Evolutionary conservation across 1,140 invertebrate species (phyloP), one percentile per base, ranked within the genome.

Genomic region (Lordiphosa mommai): DNA sequence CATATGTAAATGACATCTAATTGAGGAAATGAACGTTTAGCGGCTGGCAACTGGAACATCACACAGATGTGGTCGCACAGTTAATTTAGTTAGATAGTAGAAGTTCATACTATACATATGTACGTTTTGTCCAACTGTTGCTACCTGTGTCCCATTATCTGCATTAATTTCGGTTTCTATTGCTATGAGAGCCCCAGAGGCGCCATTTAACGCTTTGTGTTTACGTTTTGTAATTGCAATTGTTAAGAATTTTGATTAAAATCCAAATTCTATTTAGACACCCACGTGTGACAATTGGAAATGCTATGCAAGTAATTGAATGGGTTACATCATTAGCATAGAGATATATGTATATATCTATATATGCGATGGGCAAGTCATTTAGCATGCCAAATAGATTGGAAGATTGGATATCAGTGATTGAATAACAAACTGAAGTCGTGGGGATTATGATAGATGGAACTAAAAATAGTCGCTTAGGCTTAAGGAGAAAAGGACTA

Each of bases 1-100:
- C 47, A 46, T 63, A 56, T 71, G 65, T 58, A 59, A 74, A 71
- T 52, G 38, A 76, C 63, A 55, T 63, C 49, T 77, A 82, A 82
- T 82, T 82, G 77, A 82, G 77, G 77, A 82, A 82, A 82, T 84
- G 63, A 72, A 65, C 77, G 70, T 84, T 82, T 82, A 82, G 66
- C 36, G 55, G 33, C 50, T 50, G 36, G 48, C 65, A 60, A 52
- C 50, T 69, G 49, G 66, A 59, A 69, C 66, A 61, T 23, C 20
- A 23, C 20, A 69, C 50, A 38, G 36, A 32, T 23, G 29, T 23
- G 13, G 17, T 50, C 32, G 16, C 17, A 23, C 20, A 37, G 34
- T 43, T 43, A 40, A 34, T 52, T 23, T 23, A 23, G 44, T 7
- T 27, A 68, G 34, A 60, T 53, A 68, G 34, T 46, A 51, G n/a